Base-by-base conservation (phyloP, 2,113 vertebrate species). In the Indicator maculatus region DNA sequence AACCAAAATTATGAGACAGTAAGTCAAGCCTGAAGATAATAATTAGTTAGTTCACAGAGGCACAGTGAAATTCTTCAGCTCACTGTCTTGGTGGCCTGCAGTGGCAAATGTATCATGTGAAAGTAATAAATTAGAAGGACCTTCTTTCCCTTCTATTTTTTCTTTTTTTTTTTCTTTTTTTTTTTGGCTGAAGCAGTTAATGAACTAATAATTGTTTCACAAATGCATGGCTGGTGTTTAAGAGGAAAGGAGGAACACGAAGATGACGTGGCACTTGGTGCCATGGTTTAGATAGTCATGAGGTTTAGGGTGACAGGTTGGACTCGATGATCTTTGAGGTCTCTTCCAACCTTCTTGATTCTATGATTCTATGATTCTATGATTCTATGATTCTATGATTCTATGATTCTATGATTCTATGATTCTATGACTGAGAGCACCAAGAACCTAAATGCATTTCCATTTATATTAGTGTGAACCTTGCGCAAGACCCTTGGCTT, bases 1-100 rank as follows among this genome's bases (percentile, higher is more conserved):
- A 93, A 91, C 90, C 89, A 77, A 96, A 97, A 88, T 91, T 74
- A 89, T 41, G 83, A 97, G 85, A 92, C 52, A 89, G 33, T 58
- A 84, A 91, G 91, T 91, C 86, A 89, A 92, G 88, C 92, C 92
- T 90, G 90, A 93, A 95, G 93, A 85, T 66, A 60, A 83, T 92
- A 88, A 95, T 96, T 93, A 69, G 89, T 93, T 94, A 78, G 90
- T 81, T 95, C 92, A 60, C 41, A 80, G 6, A 86, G 28, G 44
- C 93, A 82, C 47, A 79, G 72, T 39, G 71, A 86, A 77, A 86
- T 84, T 93, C 66, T 81, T 83, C 67, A 77, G 44, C 50, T 67
- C 66, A 78, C 47, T 75, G 41, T 73, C 64, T 93, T 83, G 71
- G 61, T 90, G 92, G 78, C 61, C 75, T 45, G n/a, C 64, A 93